A percentile compares a stretch with the other conserved stretches of the same genome.
phyloP scores from a whole-genome alignment of 2,113 vertebrate genomes.

The Chlorodrepanis virens region DNA sequence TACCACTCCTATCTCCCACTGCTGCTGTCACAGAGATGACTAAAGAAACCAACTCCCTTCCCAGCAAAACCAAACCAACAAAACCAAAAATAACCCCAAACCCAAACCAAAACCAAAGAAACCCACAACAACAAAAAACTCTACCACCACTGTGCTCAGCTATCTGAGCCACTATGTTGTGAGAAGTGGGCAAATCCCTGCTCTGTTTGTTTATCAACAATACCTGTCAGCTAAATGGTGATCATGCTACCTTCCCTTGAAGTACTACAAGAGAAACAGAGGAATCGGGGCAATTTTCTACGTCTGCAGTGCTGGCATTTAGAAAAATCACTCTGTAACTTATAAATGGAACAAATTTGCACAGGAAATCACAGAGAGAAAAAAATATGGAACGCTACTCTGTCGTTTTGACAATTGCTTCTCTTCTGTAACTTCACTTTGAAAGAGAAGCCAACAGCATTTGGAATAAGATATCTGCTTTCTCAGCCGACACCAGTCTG shows the following conservation, averaged over 20 bases:
- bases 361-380: not conserved
- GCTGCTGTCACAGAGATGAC: not conserved
- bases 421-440: not conserved
- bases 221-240: not conserved
- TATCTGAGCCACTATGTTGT: not conserved
- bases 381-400: not conserved
- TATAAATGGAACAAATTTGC: not conserved
- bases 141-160: not conserved
- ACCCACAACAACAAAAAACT: accelerated
- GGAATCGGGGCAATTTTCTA: not conserved
- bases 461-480: constrained; percentile 26
- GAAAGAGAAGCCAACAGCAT: not conserved
- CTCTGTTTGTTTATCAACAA: not conserved
- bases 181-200: not conserved
- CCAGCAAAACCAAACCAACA: not conserved
- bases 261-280: not conserved
- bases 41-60: not conserved
- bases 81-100: not conserved
- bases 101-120: not conserved
- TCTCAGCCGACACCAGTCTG: not conserved
- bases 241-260: not conserved
- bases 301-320: not conserved
- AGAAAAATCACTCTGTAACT: not conserved
- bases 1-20: not conserved
- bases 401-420: not conserved